Evolutionary conservation across 1,140 invertebrate species (phyloP), one percentile per base, ranked within the genome.

Genomic region (Drosophila melanogaster): DNA sequence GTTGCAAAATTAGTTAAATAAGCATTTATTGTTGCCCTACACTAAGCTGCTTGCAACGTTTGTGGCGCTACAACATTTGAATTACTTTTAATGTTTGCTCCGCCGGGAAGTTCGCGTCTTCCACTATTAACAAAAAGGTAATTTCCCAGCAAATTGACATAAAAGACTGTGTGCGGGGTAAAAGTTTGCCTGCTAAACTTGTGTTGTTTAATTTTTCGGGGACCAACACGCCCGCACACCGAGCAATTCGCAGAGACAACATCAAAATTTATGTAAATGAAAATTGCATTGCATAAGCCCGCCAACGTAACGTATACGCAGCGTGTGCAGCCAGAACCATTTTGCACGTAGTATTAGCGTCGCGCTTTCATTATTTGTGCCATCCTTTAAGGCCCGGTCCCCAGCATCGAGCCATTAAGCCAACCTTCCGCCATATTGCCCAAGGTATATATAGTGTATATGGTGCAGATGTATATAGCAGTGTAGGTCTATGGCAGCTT

Each of bases 251-350:
- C 54, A 54, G 66, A 67, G 55, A 77, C 54, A 80, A 67, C 47
- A 60, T 59, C 61, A 70, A 81, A 86, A 86, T 86, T 86, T 86
- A 86, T 86, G 83, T 77, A 86, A 86, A 86, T 86, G 83, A 77
- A 86, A 86, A 86, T 86, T 86, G 83, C 83, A 86, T 87, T 87
- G 81, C 81, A 87, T 87, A 86, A 86, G 81, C 81, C 49, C 22
- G 55, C 35, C 22, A 14, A 54, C 71, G 65, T 49, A 72, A 77
- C 80, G 80, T 84, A 84, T 85, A 85, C 81, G 81, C 81, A 79
- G 70, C 49, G 77, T 62, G 49, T 80, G 83, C 78, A 74, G 33
- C 49, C 46, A 87, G 81, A 87, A 72, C 83, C 83, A 79, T 86
- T 86, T 86, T 79, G 79, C 83, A 86, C 83, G 83, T 86, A 87